Conservation (phyloP, 2,888 invertebrate species). For the Epinotia ramella region DNA sequence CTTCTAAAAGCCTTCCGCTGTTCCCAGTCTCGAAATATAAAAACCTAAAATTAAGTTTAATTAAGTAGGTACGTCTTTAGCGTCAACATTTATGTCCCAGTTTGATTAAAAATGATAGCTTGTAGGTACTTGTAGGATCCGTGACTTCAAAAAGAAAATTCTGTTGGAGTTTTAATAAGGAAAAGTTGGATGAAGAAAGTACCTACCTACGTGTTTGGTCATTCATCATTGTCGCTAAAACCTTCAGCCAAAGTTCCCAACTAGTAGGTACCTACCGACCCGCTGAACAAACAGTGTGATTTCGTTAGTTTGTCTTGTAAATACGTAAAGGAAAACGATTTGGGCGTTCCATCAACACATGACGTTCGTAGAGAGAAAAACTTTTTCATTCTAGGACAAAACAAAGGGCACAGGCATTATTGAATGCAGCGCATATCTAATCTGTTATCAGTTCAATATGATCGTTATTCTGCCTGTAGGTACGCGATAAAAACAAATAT, state of each 20-base stretch:
- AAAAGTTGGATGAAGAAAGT: constrained; percentile 33
- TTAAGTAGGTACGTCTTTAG: background rate
- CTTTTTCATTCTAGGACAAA: constrained; percentile 25
- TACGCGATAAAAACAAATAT: constrained; percentile 47
- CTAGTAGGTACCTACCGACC: too few relatives aligned
- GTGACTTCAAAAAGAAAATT: constrained; percentile 24
- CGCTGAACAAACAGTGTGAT: constrained; percentile 31
- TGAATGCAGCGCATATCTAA: constrained; percentile 74
- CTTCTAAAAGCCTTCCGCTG: constrained; percentile 65
- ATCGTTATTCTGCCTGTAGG: constrained; percentile 64
- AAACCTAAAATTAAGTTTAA: constrained; percentile 18
- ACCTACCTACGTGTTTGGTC: background rate
- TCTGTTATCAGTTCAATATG: constrained; percentile 80
- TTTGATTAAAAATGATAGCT: constrained; percentile 12
- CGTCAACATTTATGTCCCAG: constrained; percentile 21
- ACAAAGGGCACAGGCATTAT: constrained; percentile 61
- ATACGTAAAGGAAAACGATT: constrained; percentile 9
- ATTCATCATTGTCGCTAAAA: constrained; percentile 35
- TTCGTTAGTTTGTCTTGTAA: constrained; percentile 25
- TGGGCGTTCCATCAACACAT: constrained; percentile 20
- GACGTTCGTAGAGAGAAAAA: constrained; percentile 1
- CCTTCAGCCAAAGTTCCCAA: constrained; percentile 31
- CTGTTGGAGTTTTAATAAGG: constrained; percentile 22
- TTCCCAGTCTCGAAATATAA: constrained; percentile 44
- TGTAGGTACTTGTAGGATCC: background rate